phyloP scores from a whole-genome alignment of 2,113 vertebrate genomes.

The Pachycephala philippinensis region DNA sequence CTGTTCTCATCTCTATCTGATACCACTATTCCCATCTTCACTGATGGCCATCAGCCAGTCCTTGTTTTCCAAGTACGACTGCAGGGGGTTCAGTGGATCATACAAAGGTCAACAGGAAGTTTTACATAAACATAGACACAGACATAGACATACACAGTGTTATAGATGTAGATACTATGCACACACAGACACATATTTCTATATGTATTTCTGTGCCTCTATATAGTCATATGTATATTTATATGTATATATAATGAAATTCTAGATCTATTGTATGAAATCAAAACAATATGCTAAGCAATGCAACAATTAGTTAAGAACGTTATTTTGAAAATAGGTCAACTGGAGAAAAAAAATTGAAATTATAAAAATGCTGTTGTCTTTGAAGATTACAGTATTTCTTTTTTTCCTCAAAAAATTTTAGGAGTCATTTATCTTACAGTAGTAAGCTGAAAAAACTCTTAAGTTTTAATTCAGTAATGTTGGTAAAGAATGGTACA shows the following conservation, averaged over 20 bases:
- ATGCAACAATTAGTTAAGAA: not conserved
- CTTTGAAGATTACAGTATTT: not conserved
- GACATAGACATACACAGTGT: too few relatives aligned
- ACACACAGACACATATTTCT: not conserved
- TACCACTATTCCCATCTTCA: not conserved
- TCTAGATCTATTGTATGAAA: not conserved
- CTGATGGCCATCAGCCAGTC: rapidly evolving
- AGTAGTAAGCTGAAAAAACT: not conserved
- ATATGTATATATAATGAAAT: not conserved
- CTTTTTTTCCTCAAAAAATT: not conserved
- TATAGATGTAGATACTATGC: not conserved
- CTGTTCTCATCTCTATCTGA: not conserved
- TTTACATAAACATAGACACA: not conserved
- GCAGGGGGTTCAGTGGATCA: not conserved
- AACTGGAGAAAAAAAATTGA: not conserved
- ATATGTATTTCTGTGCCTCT: not conserved
- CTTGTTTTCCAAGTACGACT: not conserved
- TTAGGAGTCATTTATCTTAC: not conserved
- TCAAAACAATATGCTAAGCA: not conserved
- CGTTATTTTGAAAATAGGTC: not conserved
- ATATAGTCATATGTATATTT: not conserved
- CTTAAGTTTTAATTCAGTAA: not conserved
- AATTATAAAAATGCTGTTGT: not conserved
- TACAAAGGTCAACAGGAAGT: not conserved
- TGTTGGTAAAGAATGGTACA: not conserved